Conservation (phyloP, 2,113 vertebrate genomes). For the Rana temporaria region DNA sequence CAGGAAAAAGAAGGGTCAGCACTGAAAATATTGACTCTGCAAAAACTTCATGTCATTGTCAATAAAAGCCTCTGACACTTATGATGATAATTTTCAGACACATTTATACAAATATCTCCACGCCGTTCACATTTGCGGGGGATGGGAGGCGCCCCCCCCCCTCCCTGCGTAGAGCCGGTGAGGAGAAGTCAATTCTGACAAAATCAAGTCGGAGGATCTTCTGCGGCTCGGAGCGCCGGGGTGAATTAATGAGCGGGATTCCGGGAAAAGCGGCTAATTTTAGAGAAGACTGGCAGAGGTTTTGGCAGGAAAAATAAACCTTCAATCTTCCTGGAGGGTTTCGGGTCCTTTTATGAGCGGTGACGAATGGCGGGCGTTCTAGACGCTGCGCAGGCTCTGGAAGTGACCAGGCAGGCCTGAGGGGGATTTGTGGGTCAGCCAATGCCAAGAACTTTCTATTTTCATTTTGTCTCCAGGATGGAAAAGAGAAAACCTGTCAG, state of each 20-base stretch:
- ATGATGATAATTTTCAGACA: constrained; percentile 16
- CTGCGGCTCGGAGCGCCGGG: background rate
- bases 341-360: no score
- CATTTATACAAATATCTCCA: background rate
- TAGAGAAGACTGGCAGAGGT: background rate
- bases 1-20: no score
- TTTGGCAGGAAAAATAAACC: background rate
- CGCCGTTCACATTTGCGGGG: constrained; percentile 1
- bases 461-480: no score
- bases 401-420: no score
- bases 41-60: no score
- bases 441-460: no score
- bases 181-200: background rate
- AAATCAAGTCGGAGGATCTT: constrained; percentile 1
- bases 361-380: no score
- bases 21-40: no score
- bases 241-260: constrained; percentile 23
- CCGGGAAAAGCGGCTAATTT: constrained; percentile 2
- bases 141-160: background rate
- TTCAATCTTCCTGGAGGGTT: background rate
- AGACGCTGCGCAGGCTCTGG: no score
- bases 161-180: background rate
- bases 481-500: no score
- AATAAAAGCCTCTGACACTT: no score
- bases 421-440: no score